Conservation (phyloP, 2,888 invertebrate genomes). For the Drosophila sordidula region DNA sequence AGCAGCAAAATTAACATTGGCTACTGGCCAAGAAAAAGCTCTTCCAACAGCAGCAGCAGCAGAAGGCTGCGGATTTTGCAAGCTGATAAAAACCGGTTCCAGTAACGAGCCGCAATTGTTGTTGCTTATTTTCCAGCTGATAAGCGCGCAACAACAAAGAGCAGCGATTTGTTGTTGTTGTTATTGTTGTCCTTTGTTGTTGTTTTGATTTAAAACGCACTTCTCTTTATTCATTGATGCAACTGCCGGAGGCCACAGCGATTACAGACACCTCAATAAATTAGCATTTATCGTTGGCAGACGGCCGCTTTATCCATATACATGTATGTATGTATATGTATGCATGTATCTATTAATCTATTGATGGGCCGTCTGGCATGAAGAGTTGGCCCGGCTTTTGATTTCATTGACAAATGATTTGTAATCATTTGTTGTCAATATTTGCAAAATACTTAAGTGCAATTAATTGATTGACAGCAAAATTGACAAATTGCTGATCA, state of each 20-base stretch:
- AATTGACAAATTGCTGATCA: constrained; percentile 23
- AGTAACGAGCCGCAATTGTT: constrained; percentile 11
- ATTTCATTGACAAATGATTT: constrained; percentile 16
- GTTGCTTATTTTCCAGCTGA: constrained; percentile 35
- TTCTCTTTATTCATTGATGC: constrained; percentile 38
- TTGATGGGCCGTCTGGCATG: background rate
- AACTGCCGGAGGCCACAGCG: constrained; percentile 56
- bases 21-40: constrained; percentile 1
- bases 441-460: constrained; percentile 37
- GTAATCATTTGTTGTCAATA: constrained; percentile 36
- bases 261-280: constrained; percentile 46
- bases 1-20: constrained; percentile 9
- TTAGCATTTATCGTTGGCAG: constrained; percentile 53
- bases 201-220: constrained; percentile 37
- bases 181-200: constrained; percentile 1
- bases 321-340: background rate
- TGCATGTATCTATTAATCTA: constrained; percentile 5
- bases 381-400: constrained; percentile 12
- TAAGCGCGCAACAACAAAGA: constrained; percentile 38
- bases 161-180: constrained; percentile 29
- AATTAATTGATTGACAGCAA: constrained; percentile 20
- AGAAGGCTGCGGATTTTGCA: constrained; percentile 54
- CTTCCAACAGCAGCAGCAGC: constrained; percentile 1
- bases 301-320: constrained; percentile 13
- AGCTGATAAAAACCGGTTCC: constrained; percentile 74